Base-by-base conservation (phyloP, 2,113 vertebrate species). In the Vulpes lagopus region DNA sequence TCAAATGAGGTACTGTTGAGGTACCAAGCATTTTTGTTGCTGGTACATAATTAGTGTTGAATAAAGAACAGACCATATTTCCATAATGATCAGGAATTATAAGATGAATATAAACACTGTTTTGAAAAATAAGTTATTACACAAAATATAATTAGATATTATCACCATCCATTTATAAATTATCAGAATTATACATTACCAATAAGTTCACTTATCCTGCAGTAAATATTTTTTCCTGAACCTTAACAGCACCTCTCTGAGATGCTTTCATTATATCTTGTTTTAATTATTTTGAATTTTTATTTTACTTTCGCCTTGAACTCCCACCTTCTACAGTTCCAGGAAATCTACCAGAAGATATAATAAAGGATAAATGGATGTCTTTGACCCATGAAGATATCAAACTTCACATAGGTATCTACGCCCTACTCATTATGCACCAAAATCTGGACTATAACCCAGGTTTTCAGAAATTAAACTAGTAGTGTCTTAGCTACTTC, bases 301-400 rank as follows among this genome's bases (percentile, higher is more conserved):
- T 88, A 76, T 59, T 67, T 86, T 94, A 90, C 27, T 90, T 87
- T 83, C 9, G 20, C 35, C 22, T 11, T 71, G 10, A 35, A 32
- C 4, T 19, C 14, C 0, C 1, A n/a, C 1, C 3, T 1, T 4
- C 10, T n/a, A 8, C 3, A 38, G 23, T 74, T 82, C 27, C 57
- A 88, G 64, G 67, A 88, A 91, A 67, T 8, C 65, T 76, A 59
- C 35, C 4, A 81, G 57, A 60, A 16, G 11, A 74, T 8, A 76
- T 5, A 4, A 3, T 88, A 1, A 94, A 94, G 9, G 49, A 81
- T 0, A 81, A 80, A 32, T 38, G 27, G 25, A 76, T 76, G 53
- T 88, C 2, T 76, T 92, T 53, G 51, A 94, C 55, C 6, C 3
- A 83, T 14, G 20, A 20, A 30, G 20, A 80, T 10, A 81, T 1